Base-by-base conservation (phyloP, 2,797 vertebrate genomes). In the Erpetoichthys calabaricus region DNA sequence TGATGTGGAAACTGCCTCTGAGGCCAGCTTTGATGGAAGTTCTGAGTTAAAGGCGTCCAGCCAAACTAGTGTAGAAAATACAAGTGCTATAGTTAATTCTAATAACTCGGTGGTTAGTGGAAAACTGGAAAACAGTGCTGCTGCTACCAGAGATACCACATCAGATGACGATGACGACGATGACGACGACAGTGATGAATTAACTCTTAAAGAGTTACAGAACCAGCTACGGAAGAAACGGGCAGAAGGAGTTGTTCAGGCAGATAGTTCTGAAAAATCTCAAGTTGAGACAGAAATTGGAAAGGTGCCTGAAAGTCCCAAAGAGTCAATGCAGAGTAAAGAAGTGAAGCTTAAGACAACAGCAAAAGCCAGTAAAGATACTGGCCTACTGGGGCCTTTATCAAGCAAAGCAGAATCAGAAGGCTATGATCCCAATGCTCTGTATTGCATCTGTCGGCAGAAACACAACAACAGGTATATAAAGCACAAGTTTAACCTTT, bases 381-480 rank as follows among this genome's bases (percentile, higher is more conserved):
- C 45, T 9, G 67, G 64, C 5, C 60, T 73, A 0, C 67, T 69
- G 10, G 70, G 68, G 1, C 3, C 44, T 0, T 63, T 63, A 63
- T 76, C 76, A 57, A 73, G 56, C 47, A 77, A 80, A 60, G 81
- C 75, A 0, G 83, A 97, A 4, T 81, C 73, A 2, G 82, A 90
- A 59, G 84, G 75, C 42, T 89, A 80, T 0, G 85, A 93, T 65
- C 77, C 87, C 4, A 84, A 76, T 3, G 71, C 86, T 3, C 65
- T 91, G 3, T 94, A 86, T 60, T 91, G 88, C 73, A 83, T 94
- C 61, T 99, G 95, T 69, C 85, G 79, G 4, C 90, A 96, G 66
- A 90, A 82, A 55, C 88, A 89, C 52, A 85, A 89, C 65, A 86
- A 94, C 73, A 92, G 96, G 94, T 97, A 77, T 54, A 70, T 51